Percentiles rank a stretch among this genome's conserved stretches.
phyloP scores from a whole-genome alignment of 2,113 vertebrate species.

The Plotosus lineatus region DNA sequence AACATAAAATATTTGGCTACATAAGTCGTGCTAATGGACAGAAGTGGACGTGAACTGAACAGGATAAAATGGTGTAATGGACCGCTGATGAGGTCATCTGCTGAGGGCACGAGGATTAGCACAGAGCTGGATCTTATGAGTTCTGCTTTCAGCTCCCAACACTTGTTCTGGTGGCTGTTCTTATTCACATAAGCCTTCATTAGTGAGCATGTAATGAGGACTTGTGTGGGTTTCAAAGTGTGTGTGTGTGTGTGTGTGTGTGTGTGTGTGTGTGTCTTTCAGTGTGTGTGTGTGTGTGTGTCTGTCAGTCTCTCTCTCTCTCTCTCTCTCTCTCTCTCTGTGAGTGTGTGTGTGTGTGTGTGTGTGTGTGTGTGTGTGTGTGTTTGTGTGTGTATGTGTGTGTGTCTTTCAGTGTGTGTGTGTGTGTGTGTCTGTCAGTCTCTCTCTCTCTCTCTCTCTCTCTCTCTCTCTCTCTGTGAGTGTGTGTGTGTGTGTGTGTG shows the following conservation, averaged over 20 bases:
- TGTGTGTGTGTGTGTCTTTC: not conserved
- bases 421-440: no score
- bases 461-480: no score
- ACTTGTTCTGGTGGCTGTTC: constrained; percentile 32
- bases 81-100: constrained; percentile 1
- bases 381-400: no score
- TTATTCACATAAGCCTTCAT: constrained; percentile 49
- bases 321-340: no score
- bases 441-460: no score
- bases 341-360: no score
- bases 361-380: no score
- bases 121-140: not conserved
- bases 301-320: no score
- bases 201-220: constrained; percentile 35
- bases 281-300: not conserved
- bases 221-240: constrained; percentile 29
- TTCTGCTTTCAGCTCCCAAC: constrained; percentile 37
- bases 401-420: no score
- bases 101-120: constrained; percentile 17
- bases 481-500: constrained; percentile 5
- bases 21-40: constrained; percentile 27
- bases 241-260: not conserved
- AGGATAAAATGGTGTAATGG: constrained; percentile 22
- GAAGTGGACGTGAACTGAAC: constrained; percentile 5
- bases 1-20: constrained; percentile 1